Conservation (phyloP, 2,113 vertebrate genomes). For the Hypomesus transpacificus region DNA sequence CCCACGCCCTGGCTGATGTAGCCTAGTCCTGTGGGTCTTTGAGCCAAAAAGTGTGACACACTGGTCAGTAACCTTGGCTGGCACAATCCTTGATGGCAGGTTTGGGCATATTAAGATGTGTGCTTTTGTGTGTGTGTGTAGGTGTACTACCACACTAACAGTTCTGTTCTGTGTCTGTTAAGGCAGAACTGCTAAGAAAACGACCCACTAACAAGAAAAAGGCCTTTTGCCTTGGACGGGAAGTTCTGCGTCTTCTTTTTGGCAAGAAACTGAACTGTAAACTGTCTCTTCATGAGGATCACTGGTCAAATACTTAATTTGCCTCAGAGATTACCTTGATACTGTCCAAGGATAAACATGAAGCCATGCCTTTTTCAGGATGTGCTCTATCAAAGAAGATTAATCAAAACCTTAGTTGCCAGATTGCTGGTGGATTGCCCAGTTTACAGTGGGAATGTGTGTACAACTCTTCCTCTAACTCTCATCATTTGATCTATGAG, state of each 20-base stretch:
- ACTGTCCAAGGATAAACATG: slow-evolving; percentile 10
- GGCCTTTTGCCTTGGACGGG: not conserved
- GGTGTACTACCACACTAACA: not conserved
- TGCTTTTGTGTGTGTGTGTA: not conserved
- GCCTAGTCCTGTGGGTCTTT: slow-evolving; percentile 33
- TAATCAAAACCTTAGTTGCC: not conserved
- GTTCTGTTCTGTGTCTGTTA: not conserved
- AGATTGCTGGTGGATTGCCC: slow-evolving; percentile 8
- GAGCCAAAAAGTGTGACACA: slow-evolving; percentile 51
- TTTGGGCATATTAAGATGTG: not conserved
- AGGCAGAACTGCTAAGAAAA: too few relatives aligned
- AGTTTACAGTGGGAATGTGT: slow-evolving; percentile 1
- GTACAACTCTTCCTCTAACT: not conserved
- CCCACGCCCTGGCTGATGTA: slow-evolving; percentile 7
- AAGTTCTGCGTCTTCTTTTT: not conserved
- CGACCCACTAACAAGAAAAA: too few relatives aligned
- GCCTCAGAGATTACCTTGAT: not conserved
- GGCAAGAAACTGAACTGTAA: slow-evolving; percentile 16
- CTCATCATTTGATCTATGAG: not conserved
- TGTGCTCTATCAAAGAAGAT: slow-evolving; percentile 25
- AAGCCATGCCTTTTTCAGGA: slow-evolving; percentile 21
- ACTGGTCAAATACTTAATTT: slow-evolving; percentile 21
- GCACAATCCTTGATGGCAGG: too few relatives aligned
- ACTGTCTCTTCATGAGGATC: slow-evolving; percentile 4
- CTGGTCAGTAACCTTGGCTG: slow-evolving; percentile 13